phyloP scores from a whole-genome alignment of 2,113 vertebrate species.

The Leptobrachium ailaonicum region DNA sequence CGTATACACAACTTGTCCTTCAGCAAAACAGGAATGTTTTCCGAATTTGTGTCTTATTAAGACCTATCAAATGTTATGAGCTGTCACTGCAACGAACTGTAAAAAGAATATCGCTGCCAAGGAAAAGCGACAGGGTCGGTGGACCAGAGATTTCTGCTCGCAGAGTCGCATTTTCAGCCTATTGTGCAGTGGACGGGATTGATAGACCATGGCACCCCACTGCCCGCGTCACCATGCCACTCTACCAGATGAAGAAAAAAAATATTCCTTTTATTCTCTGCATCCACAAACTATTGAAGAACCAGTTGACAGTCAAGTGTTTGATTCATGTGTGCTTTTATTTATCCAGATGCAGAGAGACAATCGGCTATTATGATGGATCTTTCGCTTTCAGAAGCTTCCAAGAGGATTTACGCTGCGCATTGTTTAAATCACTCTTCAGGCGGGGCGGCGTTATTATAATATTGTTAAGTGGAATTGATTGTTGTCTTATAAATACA shows the following conservation, averaged over 20 bases:
- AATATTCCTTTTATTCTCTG: background rate
- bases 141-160: conserved; percentile 22
- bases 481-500: conserved; percentile 24
- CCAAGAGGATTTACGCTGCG: conserved; percentile 12
- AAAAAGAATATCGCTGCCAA: background rate
- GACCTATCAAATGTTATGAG: background rate
- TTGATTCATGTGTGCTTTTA: conserved; percentile 9
- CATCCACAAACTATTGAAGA: background rate
- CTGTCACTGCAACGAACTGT: conserved; percentile 14
- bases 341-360: background rate
- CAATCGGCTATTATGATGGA: conserved; percentile 2
- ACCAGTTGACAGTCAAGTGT: background rate
- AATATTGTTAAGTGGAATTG: background rate
- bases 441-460: background rate
- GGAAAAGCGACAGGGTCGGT: conserved; percentile 18
- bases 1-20: background rate
- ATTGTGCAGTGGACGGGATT: conserved; percentile 6
- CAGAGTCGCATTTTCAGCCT: conserved; percentile 19
- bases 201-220: conserved; percentile 15
- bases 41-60: background rate
- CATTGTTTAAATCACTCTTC: conserved; percentile 16
- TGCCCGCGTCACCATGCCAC: background rate
- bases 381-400: background rate
- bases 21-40: background rate
- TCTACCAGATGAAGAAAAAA: background rate